A percentile compares a stretch with the other conserved stretches of the same genome.
Conservation (phyloP, 2,888 invertebrate genomes). For the Pyralis farinalis region DNA sequence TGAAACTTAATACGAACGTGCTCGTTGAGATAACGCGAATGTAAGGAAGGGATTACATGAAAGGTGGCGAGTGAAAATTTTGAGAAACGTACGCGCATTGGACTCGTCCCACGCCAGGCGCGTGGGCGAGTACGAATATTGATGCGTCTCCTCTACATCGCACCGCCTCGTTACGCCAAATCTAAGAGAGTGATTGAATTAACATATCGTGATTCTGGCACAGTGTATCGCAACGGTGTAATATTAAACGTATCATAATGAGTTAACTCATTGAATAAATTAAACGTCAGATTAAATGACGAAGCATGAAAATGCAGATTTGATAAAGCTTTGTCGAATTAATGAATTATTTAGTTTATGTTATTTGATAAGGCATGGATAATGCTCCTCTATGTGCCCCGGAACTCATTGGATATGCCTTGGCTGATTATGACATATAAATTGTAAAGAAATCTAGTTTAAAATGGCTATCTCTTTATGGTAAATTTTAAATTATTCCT, state of each 20-base stretch:
- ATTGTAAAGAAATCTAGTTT: no score
- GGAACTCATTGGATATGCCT: no score
- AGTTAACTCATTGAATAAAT: constrained; percentile 35
- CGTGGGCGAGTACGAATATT: constrained; percentile 61
- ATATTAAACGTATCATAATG: constrained; percentile 23
- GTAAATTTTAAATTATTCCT: no score
- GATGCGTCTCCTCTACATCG: constrained; percentile 41
- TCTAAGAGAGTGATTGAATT: constrained; percentile 42
- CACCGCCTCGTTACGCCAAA: constrained; percentile 45
- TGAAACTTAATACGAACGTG: constrained; percentile 38
- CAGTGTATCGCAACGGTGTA: constrained; percentile 26
- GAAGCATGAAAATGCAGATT: constrained; percentile 28
- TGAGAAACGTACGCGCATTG: constrained; percentile 37
- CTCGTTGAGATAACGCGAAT: constrained; percentile 36
- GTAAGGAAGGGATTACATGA: constrained; percentile 43
- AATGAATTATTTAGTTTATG: constrained; percentile 13
- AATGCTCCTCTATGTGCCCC: not conserved
- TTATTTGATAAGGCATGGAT: not conserved
- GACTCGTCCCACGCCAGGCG: constrained; percentile 37
- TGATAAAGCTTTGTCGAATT: constrained; percentile 29
- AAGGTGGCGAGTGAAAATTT: constrained; percentile 47
- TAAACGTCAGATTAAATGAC: constrained; percentile 23
- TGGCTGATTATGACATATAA: no score
- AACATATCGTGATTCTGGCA: constrained; percentile 33
- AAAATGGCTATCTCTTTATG: no score